Percentiles rank a stretch among this genome's conserved stretches.
Evolutionary conservation across 2,888 invertebrate genomes (phyloP).

Genomic region (Yponomeuta evonymella): DNA sequence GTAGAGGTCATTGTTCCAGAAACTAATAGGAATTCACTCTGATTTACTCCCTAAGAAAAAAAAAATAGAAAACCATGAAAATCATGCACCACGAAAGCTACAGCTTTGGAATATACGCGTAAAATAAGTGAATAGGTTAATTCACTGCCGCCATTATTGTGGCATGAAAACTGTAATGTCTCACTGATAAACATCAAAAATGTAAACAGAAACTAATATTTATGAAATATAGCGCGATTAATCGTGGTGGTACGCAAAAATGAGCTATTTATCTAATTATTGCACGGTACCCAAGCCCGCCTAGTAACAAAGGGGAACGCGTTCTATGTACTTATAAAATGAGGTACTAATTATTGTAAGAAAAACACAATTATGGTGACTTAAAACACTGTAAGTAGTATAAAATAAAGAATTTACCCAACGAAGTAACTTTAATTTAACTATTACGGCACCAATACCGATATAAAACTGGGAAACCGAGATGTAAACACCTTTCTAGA

Average conservation of each 20-base stretch:
- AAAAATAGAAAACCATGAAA: constrained; percentile 49
- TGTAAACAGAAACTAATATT: constrained; percentile 65
- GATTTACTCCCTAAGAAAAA: constrained; percentile 54
- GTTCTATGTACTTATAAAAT: constrained; percentile 62
- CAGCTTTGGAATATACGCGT: constrained; percentile 38
- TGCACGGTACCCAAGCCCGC: constrained; percentile 32
- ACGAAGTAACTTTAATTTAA: constrained; percentile 35
- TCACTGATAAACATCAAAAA: constrained; percentile 68
- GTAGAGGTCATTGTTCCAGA: constrained; percentile 71
- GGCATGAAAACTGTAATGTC: constrained; percentile 71
- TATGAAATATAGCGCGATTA: constrained; percentile 28
- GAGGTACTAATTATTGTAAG: constrained; percentile 57
- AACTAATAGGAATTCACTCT: constrained; percentile 56
- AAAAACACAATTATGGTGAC: not conserved
- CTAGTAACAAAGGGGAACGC: constrained; percentile 61
- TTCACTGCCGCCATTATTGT: constrained; percentile 75
- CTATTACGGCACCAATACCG: constrained; percentile 76
- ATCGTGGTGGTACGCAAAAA: not conserved
- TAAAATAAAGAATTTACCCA: constrained; percentile 15
- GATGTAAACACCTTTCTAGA: constrained; percentile 84
- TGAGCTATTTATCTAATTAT: not conserved
- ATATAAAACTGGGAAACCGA: constrained; percentile 76
- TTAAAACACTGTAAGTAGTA: constrained; percentile 19
- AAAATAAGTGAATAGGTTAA: constrained; percentile 69
- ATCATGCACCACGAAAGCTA: constrained; percentile 35